Conservation (phyloP, 2,797 vertebrate species). For the Crypturellus tataupa region DNA sequence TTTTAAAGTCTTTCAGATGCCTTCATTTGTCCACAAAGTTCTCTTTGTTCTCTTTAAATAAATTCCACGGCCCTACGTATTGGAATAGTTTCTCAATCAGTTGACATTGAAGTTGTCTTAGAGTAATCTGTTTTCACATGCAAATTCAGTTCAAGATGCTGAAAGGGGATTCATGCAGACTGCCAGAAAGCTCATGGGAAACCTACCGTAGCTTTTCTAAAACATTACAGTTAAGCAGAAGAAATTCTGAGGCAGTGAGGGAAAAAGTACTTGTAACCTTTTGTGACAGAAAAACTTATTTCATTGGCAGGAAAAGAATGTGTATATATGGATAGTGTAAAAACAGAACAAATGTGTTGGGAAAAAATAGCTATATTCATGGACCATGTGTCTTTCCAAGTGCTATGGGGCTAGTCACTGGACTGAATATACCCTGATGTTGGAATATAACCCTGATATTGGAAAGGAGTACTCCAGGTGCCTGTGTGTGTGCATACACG, state of each 20-base stretch:
- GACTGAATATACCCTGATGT: neutral
- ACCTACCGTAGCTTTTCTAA: conserved; percentile 39
- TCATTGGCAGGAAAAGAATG: neutral
- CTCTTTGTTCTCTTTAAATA: neutral
- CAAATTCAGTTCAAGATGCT: conserved; percentile 45
- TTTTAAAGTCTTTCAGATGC: neutral
- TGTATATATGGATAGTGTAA: neutral
- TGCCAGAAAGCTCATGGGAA: conserved; percentile 69
- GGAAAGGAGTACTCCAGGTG: neutral
- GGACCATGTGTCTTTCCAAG: neutral
- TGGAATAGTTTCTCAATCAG: conserved; percentile 30
- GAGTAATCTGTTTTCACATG: conserved; percentile 65
- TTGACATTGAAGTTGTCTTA: conserved; percentile 46
- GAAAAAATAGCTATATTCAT: neutral
- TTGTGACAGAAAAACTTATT: neutral
- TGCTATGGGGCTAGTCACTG: neutral
- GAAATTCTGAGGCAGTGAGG: conserved; percentile 20
- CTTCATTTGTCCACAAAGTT: conserved; percentile 20
- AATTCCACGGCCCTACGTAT: neutral
- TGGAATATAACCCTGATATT: neutral
- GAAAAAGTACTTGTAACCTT: neutral
- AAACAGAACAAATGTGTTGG: conserved; percentile 2
- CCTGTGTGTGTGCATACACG: no score
- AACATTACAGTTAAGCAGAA: conserved; percentile 8
- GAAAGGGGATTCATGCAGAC: conserved; percentile 35